Evolutionary conservation across 2,113 vertebrate species (phyloP).

Genomic region (Ornithorhynchus anatinus): DNA sequence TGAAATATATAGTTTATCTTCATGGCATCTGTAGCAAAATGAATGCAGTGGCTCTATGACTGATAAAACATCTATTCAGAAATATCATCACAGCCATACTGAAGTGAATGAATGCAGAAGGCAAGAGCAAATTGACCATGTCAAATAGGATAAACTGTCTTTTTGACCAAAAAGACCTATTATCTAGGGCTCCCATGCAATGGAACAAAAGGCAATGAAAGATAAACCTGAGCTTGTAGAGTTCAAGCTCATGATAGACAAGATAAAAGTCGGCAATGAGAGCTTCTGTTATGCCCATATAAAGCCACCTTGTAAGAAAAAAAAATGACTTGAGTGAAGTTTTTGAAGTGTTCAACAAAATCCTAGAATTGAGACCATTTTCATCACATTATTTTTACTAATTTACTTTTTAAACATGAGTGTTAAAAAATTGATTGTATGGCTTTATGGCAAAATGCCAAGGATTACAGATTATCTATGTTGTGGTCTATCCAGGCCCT

Average conservation of each 20-base stretch:
- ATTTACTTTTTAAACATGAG: no score
- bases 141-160: neutral
- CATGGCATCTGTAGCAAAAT: neutral
- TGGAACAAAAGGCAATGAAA: neutral
- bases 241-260: neutral
- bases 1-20: constrained; percentile 11
- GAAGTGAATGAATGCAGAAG: neutral
- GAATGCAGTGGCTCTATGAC: neutral
- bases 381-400: neutral
- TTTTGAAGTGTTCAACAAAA: neutral
- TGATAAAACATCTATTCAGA: constrained; percentile 1
- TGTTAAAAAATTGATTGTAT: no score
- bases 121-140: neutral
- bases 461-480: no score
- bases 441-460: no score
- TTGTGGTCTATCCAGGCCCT: no score
- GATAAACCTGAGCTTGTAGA: neutral
- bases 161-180: constrained; percentile 5
- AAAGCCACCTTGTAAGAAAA: neutral
- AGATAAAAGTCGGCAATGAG: constrained; percentile 1
- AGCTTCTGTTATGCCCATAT: neutral
- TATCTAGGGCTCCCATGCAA: neutral
- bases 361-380: neutral
- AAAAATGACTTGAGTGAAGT: neutral
- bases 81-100: neutral